phyloP scores from a whole-genome alignment of 2,113 vertebrate genomes.

The Percina caprodes region DNA sequence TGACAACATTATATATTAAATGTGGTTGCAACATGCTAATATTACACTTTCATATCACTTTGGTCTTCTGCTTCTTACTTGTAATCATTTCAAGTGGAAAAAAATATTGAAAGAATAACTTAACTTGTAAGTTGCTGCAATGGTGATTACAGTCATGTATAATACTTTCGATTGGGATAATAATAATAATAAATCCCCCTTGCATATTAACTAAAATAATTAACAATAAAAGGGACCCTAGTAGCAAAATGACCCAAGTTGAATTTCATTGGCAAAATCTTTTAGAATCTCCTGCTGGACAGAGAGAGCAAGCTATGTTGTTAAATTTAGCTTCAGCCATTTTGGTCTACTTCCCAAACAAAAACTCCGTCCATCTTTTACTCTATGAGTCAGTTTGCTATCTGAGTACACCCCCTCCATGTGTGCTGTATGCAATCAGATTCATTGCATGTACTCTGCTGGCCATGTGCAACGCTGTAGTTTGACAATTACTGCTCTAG shows the following conservation, averaged over 20 bases:
- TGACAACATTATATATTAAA: slow-evolving; percentile 27
- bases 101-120: not conserved
- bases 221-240: too few species aligned
- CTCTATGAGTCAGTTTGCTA: not conserved
- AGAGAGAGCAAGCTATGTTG: not conserved
- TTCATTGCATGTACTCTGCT: not conserved
- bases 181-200: too few species aligned
- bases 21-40: not conserved
- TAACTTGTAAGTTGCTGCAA: not conserved
- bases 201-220: too few species aligned
- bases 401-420: not conserved
- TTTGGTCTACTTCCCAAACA: not conserved
- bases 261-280: not conserved
- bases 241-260: not conserved
- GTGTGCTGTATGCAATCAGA: not conserved
- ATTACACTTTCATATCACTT: not conserved
- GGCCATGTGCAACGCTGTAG: not conserved
- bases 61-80: not conserved
- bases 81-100: not conserved
- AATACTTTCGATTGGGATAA: not conserved
- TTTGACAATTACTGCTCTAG: not conserved
- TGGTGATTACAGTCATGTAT: not conserved
- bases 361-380: not conserved
- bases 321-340: slow-evolving; percentile 2
- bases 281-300: not conserved